Evolutionary conservation across 1,140 invertebrate genomes (phyloP).

Genomic region (Colletes gigas): DNA sequence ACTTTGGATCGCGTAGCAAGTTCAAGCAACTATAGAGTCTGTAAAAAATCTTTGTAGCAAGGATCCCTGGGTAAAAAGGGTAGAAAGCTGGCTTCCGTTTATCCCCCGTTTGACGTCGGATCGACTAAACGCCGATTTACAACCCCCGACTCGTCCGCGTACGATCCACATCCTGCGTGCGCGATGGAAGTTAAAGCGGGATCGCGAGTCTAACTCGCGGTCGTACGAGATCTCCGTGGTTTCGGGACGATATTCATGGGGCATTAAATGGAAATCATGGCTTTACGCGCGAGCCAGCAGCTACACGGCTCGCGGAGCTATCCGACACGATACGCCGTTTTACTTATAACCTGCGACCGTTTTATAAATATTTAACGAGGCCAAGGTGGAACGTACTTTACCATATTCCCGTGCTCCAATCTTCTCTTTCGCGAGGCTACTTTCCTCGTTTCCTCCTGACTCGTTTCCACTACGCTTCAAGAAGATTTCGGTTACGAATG

Average conservation of each 20-base stretch:
- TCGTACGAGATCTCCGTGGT: neutral
- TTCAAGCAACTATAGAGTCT: too few species aligned
- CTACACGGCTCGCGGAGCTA: conserved; percentile 22
- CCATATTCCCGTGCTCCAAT: conserved; percentile 30
- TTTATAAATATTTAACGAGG: conserved; percentile 71
- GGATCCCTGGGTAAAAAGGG: too few species aligned
- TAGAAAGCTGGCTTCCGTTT: too few species aligned
- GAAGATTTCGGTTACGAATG: too few species aligned
- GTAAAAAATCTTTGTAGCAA: too few species aligned
- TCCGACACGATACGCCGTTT: conserved; percentile 56
- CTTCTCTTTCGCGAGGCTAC: neutral
- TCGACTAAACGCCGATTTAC: conserved; percentile 28
- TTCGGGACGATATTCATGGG: conserved; percentile 63
- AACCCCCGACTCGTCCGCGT: neutral
- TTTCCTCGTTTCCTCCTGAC: neutral
- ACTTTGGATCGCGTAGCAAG: too few species aligned
- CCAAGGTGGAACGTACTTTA: conserved; percentile 12
- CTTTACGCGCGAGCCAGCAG: conserved; percentile 55
- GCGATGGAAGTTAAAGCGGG: neutral
- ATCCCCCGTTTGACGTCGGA: too few species aligned
- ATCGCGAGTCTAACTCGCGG: neutral
- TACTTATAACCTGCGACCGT: conserved; percentile 63
- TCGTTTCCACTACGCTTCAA: neutral
- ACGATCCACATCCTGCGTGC: conserved; percentile 3
- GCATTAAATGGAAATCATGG: conserved; percentile 72